Percentiles rank a stretch among this genome's conserved stretches.
phyloP scores from a whole-genome alignment of 1,140 invertebrate species.

The Diploscapter pachys region DNA sequence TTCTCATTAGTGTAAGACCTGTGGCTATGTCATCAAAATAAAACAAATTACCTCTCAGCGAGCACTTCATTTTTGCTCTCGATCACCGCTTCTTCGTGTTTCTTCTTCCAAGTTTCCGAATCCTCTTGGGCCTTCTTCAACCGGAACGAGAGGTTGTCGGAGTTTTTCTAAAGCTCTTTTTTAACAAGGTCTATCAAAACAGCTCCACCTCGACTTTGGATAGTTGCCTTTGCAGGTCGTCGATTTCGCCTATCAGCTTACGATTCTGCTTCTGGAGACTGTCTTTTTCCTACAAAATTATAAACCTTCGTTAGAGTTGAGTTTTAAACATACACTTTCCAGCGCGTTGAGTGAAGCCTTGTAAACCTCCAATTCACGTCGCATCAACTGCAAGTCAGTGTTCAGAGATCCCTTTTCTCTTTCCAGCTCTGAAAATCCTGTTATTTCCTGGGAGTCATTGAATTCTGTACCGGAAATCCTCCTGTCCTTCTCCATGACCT shows the following conservation, averaged over 20 bases:
- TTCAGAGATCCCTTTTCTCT: slow-evolving; percentile 20
- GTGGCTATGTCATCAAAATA: background rate
- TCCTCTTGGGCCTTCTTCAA: slow-evolving; percentile 30
- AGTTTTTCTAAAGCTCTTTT: too few relatives aligned
- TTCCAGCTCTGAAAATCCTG: background rate
- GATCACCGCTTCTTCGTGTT: slow-evolving; percentile 23
- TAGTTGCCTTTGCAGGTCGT: slow-evolving; percentile 4
- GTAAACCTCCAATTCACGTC: slow-evolving; percentile 50
- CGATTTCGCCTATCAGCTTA: slow-evolving; percentile 3
- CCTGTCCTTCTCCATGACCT: slow-evolving; percentile 27
- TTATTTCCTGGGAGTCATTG: background rate
- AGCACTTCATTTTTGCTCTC: slow-evolving; percentile 35
- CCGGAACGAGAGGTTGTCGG: slow-evolving; percentile 22
- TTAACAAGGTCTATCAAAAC: too few relatives aligned
- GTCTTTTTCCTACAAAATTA: slow-evolving; percentile 25
- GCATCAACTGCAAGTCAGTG: slow-evolving; percentile 43
- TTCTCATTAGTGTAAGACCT: background rate
- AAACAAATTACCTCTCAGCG: slow-evolving; percentile 28
- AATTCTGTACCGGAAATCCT: background rate
- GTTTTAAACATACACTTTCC: slow-evolving; percentile 38
- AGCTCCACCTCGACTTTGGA: slow-evolving; percentile 11
- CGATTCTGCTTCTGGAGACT: slow-evolving; percentile 7
- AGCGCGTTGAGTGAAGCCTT: slow-evolving; percentile 43
- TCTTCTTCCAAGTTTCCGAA: slow-evolving; percentile 24
- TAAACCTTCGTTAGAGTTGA: too few relatives aligned